Conservation (phyloP, 1,140 invertebrate species). For the Diorhabda sublineata region DNA sequence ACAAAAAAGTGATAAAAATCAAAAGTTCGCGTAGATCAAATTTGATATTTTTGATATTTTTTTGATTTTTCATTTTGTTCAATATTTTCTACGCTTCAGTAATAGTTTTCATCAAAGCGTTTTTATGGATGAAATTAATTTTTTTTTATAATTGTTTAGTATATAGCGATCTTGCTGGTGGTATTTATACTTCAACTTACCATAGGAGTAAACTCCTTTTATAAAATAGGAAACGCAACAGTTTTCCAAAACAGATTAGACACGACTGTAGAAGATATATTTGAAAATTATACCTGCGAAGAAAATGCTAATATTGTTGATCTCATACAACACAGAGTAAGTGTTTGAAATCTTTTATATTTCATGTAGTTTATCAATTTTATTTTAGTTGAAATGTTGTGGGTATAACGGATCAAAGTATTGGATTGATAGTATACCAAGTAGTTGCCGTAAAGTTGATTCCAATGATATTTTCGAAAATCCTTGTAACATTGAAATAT, state of each 20-base stretch:
- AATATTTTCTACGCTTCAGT: too few species aligned
- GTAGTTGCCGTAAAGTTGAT: conserved; percentile 10
- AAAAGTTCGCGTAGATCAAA: too few species aligned
- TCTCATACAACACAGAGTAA: conserved; percentile 17
- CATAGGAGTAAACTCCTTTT: conserved; percentile 7
- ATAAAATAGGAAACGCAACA: not conserved
- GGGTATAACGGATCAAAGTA: conserved; percentile 4
- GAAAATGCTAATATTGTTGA: conserved; percentile 10
- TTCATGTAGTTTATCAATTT: not conserved
- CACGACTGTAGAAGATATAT: conserved; percentile 5
- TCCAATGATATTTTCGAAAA: conserved; percentile 6
- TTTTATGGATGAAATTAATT: too few species aligned
- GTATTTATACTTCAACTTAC: conserved; percentile 4
- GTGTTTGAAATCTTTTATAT: conserved; percentile 1
- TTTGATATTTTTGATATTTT: too few species aligned
- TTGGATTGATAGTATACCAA: conserved; percentile 3
- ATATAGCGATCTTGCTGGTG: conserved; percentile 5
- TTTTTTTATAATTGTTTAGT: not conserved
- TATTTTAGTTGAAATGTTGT: conserved; percentile 8
- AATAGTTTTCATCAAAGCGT: too few species aligned
- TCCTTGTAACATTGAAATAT: conserved; percentile 1
- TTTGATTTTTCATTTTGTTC: too few species aligned
- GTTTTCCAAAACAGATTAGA: not conserved
- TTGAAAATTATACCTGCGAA: not conserved
- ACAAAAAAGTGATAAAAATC: too few species aligned